A percentile compares a stretch with the other conserved stretches of the same genome.
These are phyloP conservation scores for Manis crassicaudata DNA, from an alignment of 2,797 vertebrate species.

Conservation along the genomic window DNA sequence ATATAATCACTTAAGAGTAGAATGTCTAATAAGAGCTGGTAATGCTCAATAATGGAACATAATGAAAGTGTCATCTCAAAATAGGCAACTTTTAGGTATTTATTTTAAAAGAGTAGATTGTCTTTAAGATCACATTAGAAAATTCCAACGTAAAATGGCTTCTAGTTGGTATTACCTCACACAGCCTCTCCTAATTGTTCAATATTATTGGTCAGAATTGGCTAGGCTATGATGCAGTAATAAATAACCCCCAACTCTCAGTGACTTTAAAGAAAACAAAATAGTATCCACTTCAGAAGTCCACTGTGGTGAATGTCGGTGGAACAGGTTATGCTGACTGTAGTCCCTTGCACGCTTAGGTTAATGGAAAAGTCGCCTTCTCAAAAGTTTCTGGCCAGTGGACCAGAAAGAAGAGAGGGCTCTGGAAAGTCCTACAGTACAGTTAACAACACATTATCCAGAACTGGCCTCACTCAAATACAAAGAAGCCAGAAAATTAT, in stretches of 20 bases:
- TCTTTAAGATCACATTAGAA: constrained; percentile 19
- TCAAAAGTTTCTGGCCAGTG: not conserved
- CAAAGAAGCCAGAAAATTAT: not conserved
- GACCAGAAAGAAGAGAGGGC: not conserved
- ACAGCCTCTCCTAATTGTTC: not conserved
- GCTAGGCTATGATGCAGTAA: not conserved
- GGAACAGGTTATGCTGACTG: not conserved
- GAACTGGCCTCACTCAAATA: not conserved
- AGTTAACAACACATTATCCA: not conserved
- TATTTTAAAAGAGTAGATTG: not conserved
- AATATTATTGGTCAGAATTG: not conserved
- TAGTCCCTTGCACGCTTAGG: not conserved
- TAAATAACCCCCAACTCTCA: not conserved
- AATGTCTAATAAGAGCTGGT: not conserved
- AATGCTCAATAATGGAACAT: not conserved
- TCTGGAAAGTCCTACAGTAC: not conserved
- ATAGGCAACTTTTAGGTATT: not conserved
- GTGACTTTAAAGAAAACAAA: not conserved
- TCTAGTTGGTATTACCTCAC: not conserved
- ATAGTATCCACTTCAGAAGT: not conserved
- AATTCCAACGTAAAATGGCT: not conserved
- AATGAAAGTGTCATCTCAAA: not conserved
- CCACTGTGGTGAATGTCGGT: fast-evolving
- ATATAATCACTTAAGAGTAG: not conserved
- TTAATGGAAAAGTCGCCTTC: not conserved